Evolutionary conservation across 2,888 invertebrate genomes (phyloP).

Genomic region (Gibbula magus): DNA sequence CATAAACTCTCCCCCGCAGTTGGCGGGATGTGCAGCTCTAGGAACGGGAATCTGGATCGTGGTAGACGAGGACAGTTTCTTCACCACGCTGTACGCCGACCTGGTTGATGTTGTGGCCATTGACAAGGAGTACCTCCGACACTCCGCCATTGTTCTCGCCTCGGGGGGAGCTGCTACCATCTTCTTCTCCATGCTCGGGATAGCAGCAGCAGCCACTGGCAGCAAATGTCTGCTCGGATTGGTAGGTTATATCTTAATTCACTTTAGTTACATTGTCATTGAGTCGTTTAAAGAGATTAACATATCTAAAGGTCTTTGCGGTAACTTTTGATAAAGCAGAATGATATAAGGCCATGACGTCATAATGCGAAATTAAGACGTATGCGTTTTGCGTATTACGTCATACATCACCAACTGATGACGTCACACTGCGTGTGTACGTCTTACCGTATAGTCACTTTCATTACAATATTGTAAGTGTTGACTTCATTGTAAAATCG

Average conservation of each 20-base stretch:
- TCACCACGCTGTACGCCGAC: conserved; percentile 5
- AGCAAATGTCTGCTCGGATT: conserved; percentile 5
- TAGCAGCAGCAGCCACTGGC: conserved; percentile 17
- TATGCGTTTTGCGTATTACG: too few species aligned
- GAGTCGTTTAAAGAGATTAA: too few species aligned
- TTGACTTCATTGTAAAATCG: too few species aligned
- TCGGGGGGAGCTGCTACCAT: conserved; percentile 14
- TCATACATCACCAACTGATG: too few species aligned
- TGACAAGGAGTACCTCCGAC: conserved; percentile 11
- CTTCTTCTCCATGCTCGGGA: conserved; percentile 23
- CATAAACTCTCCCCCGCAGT: neutral
- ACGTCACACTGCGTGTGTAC: too few species aligned
- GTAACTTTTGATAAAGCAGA: too few species aligned
- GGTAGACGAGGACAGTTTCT: conserved; percentile 23
- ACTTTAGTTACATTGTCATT: too few species aligned
- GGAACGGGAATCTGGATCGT: conserved; percentile 27
- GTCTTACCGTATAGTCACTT: too few species aligned
- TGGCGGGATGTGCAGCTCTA: conserved; percentile 11
- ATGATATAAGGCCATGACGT: too few species aligned
- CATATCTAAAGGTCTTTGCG: too few species aligned
- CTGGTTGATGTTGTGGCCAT: neutral
- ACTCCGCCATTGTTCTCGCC: conserved; percentile 22
- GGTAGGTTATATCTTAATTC: conserved; percentile 16
- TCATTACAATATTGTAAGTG: too few species aligned
- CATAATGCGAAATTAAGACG: too few species aligned